Evolutionary conservation across 2,888 invertebrate genomes (phyloP), one percentile per base, ranked within the genome.

Genomic region (Panzeria rudis): DNA sequence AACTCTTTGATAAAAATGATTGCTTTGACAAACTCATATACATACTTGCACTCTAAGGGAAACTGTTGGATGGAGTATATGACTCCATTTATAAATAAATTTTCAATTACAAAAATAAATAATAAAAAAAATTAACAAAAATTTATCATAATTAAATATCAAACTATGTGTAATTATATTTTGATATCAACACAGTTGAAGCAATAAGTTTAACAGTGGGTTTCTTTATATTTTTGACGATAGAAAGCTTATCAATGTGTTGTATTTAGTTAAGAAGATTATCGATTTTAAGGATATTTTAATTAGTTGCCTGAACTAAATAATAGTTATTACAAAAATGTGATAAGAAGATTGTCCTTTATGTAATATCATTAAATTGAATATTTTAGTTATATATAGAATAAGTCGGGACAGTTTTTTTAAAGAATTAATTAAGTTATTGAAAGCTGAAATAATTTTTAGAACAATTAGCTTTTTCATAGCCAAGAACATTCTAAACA

Each of bases 101-200:
- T n/a, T n/a, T 50, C 8, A n/a, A 47, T 47, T 32, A 59, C 15
- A 61, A 59, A 20, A 4, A 13, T 29, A 32, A 7, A 32, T 59
- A 29, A 72, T 59, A 47, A 73, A n/a, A n/a, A n/a, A n/a, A n/a
- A n/a, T n/a, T 23, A 59, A 32, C 44, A 41, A 17, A 47, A 44
- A 59, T 59, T 72, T 72, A 35, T 38, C 23, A 11, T 8, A 35
- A 32, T 61, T 44, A 47, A 47, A 75, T 64, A 41, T 52, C 38
- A 52, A 64, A 75, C 29, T 64, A 75, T 44, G 6, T 8, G 5
- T 73, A 75, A 62, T 62, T 75, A 62, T 23, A 62, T 62, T 75
- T 64, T 54, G 54, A 29, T 64, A 52, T 54, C 52, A 29, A 75
- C 20, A 41, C 23, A 38, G 41, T 64, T 54, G 64, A 41, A 52